phyloP scores from a whole-genome alignment of 1,140 invertebrate genomes.

The Drosophila quadrilineata region DNA sequence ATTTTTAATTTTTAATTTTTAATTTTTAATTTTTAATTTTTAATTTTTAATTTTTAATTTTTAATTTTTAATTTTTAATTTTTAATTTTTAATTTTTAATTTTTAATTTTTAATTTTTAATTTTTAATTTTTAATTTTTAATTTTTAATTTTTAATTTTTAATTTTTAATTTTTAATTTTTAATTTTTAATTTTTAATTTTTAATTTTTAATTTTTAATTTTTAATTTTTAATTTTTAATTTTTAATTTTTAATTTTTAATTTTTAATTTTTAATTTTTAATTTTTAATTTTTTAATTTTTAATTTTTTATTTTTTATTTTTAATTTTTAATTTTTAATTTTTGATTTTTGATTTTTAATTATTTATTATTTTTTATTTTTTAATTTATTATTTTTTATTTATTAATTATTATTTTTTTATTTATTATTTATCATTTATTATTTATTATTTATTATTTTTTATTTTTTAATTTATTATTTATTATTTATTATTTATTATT shows the following conservation, averaged over 20 bases:
- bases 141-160: not conserved
- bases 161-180: not conserved
- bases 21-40: not conserved
- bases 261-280: not conserved
- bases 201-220: not conserved
- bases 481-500: not conserved
- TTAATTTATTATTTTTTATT: not conserved
- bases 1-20: not conserved
- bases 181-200: not conserved
- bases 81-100: not conserved
- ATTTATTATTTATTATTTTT: not conserved
- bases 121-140: not conserved
- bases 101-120: not conserved
- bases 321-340: not conserved
- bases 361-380: not conserved
- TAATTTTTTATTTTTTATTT: not conserved
- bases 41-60: not conserved
- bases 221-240: not conserved
- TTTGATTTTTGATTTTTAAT: slow-evolving; percentile 1
- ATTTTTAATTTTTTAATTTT: not conserved
- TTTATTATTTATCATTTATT: not conserved
- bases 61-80: not conserved
- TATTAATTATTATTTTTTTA: not conserved
- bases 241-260: not conserved
- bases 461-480: not conserved